Conservation (phyloP, 2,113 vertebrate genomes). For the Donacobius atricapilla region DNA sequence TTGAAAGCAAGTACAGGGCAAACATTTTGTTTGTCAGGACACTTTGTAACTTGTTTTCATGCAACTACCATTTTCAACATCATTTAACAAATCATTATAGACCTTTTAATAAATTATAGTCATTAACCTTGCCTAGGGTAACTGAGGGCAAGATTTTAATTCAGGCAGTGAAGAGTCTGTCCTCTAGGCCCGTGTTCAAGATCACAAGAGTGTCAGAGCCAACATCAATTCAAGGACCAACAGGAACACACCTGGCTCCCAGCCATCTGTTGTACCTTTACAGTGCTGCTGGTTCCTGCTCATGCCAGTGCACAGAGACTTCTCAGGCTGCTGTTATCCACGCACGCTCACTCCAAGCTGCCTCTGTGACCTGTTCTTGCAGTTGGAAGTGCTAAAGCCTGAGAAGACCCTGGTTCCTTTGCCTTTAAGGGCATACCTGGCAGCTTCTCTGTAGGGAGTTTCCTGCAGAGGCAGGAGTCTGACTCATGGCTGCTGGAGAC, state of each 20-base stretch:
- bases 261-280: not conserved
- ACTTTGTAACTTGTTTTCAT: not conserved
- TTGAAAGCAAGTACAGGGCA: not conserved
- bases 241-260: not conserved
- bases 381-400: not conserved
- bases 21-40: not conserved
- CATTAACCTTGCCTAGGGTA: slow-evolving; percentile 32
- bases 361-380: not conserved
- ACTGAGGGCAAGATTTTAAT: slow-evolving; percentile 1
- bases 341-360: not conserved
- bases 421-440: not conserved
- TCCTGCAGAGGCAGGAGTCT: not conserved
- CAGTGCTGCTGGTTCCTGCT: not conserved
- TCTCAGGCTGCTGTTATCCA: not conserved
- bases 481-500: slow-evolving; percentile 17
- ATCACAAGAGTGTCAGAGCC: not conserved
- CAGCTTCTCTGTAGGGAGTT: not conserved
- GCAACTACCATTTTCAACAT: slow-evolving; percentile 11
- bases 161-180: not conserved
- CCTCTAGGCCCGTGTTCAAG: slow-evolving; percentile 10
- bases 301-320: not conserved
- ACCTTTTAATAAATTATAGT: slow-evolving; percentile 31
- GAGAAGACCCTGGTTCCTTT: not conserved
- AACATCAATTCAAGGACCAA: not conserved
- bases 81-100: slow-evolving; percentile 39